These are phyloP conservation scores for Xiphophorus couchianus DNA, from an alignment of 2,113 vertebrate genomes.

Conservation along the genomic window DNA sequence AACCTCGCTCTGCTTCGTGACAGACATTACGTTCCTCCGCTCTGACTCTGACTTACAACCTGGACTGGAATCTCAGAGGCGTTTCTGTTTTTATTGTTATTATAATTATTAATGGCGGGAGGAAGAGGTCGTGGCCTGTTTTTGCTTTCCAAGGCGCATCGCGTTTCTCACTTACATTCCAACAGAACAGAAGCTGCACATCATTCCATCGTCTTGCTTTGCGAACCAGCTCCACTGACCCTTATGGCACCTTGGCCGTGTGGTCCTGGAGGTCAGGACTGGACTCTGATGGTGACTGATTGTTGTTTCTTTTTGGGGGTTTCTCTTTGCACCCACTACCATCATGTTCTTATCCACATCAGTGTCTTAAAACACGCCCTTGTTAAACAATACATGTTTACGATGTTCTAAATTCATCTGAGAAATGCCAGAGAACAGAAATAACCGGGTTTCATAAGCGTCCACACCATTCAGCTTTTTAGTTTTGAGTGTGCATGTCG, in stretches of 20 bases:
- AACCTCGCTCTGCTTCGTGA: conserved; percentile 38
- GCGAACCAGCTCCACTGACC: conserved; percentile 16
- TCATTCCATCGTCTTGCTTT: conserved; percentile 55
- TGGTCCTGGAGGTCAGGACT: conserved; percentile 23
- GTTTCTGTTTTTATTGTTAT: neutral
- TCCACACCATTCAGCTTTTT: too few species aligned
- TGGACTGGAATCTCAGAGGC: conserved; percentile 16
- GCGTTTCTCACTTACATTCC: conserved; percentile 60
- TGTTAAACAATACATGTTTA: neutral
- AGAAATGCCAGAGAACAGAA: neutral
- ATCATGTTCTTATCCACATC: neutral
- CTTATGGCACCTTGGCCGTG: conserved; percentile 6
- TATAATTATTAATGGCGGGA: conserved; percentile 18
- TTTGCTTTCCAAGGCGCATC: conserved; percentile 39
- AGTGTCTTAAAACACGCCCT: neutral
- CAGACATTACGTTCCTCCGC: conserved; percentile 39
- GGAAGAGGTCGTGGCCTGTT: conserved; percentile 55
- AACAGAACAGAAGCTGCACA: conserved; percentile 39
- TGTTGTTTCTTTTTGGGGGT: neutral
- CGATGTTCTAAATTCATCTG: neutral
- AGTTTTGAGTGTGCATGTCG: too few species aligned
- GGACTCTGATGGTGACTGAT: conserved; percentile 2
- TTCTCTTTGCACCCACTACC: neutral
- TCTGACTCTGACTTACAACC: conserved; percentile 28
- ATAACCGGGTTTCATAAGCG: neutral